Conservation (phyloP, 2,113 vertebrate genomes). For the Danio rerio region GRCz12tu NC_133184.1:26649001-26649500, state of each 20-base stretch:
- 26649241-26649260: conserved; percentile 13
- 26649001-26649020: conserved; percentile 97
- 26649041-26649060: conserved; percentile 72
- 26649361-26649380: background rate
- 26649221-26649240: background rate
- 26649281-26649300: background rate
- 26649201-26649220: conserved; percentile 25
- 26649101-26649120: conserved; percentile 33
- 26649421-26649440: background rate
- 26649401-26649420: background rate
- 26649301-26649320: background rate
- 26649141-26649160: conserved; percentile 3
- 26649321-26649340: background rate
- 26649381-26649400: background rate
- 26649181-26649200: conserved; percentile 34
- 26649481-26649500: too few relatives aligned
- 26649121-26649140: conserved; percentile 4
- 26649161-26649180: conserved; percentile 29
- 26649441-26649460: background rate
- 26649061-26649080: background rate
- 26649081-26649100: conserved; percentile 38
- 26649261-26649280: background rate
- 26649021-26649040: conserved; percentile 90
- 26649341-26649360: background rate
- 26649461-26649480: background rate